phyloP scores from a whole-genome alignment of 2,797 vertebrate genomes.

The Eidolon dupreanum region DNA sequence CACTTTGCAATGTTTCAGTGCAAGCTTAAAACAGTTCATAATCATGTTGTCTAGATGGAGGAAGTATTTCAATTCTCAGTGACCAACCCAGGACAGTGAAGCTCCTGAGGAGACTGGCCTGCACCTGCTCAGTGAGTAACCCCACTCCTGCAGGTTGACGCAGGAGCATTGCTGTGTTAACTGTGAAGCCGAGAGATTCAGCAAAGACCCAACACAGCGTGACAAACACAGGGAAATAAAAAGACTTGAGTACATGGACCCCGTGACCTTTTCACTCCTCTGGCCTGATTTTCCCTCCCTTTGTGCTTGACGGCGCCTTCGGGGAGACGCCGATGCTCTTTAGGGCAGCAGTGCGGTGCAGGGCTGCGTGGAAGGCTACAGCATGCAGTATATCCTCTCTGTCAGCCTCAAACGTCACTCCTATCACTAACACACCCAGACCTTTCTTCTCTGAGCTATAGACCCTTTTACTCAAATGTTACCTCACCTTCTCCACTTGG shows the following conservation, averaged over 20 bases:
- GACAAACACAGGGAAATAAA: not conserved
- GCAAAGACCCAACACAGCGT: not conserved
- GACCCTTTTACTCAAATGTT: not conserved
- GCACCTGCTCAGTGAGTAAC: too few species aligned
- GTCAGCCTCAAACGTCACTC: not conserved
- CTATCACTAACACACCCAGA: not conserved
- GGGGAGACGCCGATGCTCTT: not conserved
- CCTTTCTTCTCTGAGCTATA: not conserved
- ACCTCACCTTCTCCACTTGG: not conserved
- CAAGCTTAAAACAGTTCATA: not conserved
- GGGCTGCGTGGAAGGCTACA: not conserved
- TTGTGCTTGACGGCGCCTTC: not conserved
- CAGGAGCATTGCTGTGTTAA: not conserved
- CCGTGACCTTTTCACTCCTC: not conserved
- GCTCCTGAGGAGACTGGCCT: accelerated
- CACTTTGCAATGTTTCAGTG: not conserved
- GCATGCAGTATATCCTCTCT: not conserved
- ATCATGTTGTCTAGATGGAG: not conserved
- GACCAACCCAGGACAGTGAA: not conserved
- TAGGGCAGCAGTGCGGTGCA: not conserved
- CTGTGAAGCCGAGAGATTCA: not conserved
- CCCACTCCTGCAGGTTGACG: too few species aligned
- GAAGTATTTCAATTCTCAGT: not conserved
- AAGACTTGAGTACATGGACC: not conserved
- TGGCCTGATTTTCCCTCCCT: not conserved